phyloP scores from a whole-genome alignment of 2,797 vertebrate species.

The Trichosurus vulpecula region DNA sequence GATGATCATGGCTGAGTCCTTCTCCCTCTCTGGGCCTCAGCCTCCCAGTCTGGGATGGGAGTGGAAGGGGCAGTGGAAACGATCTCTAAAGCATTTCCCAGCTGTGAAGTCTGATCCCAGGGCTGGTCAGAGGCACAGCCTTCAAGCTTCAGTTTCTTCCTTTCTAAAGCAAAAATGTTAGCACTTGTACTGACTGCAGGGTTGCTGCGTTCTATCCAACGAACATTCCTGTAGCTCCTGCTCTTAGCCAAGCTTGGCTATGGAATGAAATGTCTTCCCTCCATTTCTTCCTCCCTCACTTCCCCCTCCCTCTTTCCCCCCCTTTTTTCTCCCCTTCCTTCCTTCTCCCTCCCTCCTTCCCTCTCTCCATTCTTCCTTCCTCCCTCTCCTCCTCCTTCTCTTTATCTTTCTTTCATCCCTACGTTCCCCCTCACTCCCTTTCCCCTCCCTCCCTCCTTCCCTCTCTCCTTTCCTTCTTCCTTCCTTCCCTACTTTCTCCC shows the following conservation, averaged over 20 bases:
- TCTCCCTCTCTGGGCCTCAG: not conserved
- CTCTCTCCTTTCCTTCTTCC: no score
- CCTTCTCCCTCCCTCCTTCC: accelerated
- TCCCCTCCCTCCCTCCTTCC: no score
- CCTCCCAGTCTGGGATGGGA: no score
- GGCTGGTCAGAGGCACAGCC: not conserved
- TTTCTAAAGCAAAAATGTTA: not conserved
- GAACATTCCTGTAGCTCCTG: not conserved
- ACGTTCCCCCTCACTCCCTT: accelerated
- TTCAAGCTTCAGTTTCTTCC: not conserved
- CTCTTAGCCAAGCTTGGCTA: not conserved
- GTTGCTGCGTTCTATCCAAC: not conserved
- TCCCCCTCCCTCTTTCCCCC: accelerated
- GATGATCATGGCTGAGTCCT: not conserved
- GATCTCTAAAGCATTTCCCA: no score
- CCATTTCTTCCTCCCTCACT: accelerated
- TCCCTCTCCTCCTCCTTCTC: no score
- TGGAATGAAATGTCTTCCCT: not conserved
- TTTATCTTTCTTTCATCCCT: accelerated
- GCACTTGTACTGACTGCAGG: not conserved
- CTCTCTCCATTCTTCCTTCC: no score
- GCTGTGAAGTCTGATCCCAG: not conserved
- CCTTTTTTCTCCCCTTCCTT: accelerated
- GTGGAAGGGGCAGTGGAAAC: no score
- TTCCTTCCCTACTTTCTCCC: no score